Percentiles rank a stretch among this genome's conserved stretches.
phyloP scores from a whole-genome alignment of 37 sponge, comb jelly and placozoan species.

The Cliona cf. orientalis region DNA sequence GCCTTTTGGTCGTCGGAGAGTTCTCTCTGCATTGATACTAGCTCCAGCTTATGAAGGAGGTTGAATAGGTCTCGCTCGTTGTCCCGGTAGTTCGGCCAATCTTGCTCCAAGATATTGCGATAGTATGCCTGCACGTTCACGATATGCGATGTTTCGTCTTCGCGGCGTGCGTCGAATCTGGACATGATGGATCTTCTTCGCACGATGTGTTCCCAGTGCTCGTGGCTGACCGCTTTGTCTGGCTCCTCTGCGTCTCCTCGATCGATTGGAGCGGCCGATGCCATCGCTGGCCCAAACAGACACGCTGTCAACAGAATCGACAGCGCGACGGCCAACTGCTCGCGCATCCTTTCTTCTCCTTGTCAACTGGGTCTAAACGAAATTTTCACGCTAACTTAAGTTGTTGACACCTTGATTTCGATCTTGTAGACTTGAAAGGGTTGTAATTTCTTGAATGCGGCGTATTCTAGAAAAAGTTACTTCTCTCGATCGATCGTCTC shows the following conservation, averaged over 20 bases:
- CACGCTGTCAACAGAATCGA: background rate
- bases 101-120: conserved; percentile 24
- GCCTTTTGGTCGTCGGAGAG: background rate
- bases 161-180: background rate
- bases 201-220: conserved; percentile 60
- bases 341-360: too few species aligned
- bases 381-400: too few species aligned
- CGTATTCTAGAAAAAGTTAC: too few species aligned
- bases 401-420: too few species aligned
- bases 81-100: background rate
- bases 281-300: background rate
- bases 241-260: background rate
- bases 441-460: too few species aligned
- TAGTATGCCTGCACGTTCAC: conserved; percentile 54
- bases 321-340: background rate
- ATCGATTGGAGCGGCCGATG: background rate
- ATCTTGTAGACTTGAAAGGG: too few species aligned
- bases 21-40: background rate
- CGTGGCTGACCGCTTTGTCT: conserved; percentile 41
- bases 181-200: background rate
- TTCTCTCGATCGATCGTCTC: too few species aligned
- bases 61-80: conserved; percentile 12
- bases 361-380: too few species aligned
- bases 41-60: background rate
- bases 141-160: conserved; percentile 49